A percentile compares a stretch with the other conserved stretches of the same genome.
Conservation (phyloP, 2,888 invertebrate species). For the Drosophila planitibia region DNA sequence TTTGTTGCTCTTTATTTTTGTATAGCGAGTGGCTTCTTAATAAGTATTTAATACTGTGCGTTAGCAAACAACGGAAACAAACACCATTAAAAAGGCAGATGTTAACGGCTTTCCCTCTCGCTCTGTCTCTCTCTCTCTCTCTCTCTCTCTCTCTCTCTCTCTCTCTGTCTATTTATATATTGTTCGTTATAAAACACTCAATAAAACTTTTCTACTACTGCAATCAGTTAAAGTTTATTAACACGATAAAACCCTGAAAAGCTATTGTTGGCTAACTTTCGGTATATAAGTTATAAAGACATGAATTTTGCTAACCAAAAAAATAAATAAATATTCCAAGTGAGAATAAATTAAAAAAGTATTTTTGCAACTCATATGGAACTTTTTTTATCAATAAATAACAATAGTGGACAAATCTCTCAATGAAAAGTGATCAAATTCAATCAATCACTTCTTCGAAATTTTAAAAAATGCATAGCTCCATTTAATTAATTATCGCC, state of each 20-base stretch:
- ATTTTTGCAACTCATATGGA: not conserved
- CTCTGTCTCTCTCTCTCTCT: not conserved
- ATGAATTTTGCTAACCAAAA: not conserved
- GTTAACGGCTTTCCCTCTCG: not conserved
- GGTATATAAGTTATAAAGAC: not conserved
- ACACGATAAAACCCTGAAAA: not conserved
- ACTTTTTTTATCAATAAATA: not conserved
- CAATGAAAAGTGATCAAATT: not conserved
- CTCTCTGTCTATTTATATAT: not conserved
- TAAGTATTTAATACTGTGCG: slow-evolving; percentile 2
- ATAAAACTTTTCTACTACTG: slow-evolving; percentile 1
- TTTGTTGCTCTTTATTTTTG: slow-evolving; percentile 3
- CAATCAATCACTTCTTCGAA: not conserved
- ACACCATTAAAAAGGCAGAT: not conserved
- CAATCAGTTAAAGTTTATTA: not conserved
- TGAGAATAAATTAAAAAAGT: not conserved
- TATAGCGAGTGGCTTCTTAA: slow-evolving; percentile 5
- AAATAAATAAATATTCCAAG: not conserved
- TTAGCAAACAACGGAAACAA: slow-evolving; percentile 8
- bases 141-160: not conserved
- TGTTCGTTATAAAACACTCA: not conserved
- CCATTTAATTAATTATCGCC: not conserved
- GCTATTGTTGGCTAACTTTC: not conserved
- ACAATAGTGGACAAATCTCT: not conserved
- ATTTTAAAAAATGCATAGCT: not conserved